These are phyloP conservation scores for Leptoclinus maculatus DNA, from an alignment of 2,797 vertebrate genomes.

Conservation along the genomic window DNA sequence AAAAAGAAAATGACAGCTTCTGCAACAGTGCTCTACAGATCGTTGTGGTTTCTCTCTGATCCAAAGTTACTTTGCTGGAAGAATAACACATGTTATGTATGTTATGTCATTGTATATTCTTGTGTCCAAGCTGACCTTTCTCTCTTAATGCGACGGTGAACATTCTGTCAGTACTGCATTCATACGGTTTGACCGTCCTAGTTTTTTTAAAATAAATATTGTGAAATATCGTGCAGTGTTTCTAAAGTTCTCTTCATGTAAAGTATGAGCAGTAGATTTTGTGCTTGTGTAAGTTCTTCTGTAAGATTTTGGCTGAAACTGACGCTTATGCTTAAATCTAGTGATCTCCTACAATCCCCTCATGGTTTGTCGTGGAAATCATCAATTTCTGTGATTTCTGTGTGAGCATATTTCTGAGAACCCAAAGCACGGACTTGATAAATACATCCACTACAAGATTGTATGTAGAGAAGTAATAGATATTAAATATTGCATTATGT, in stretches of 20 bases:
- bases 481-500: neutral
- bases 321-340: constrained; percentile 10
- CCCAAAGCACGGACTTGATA: constrained; percentile 6
- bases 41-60: constrained; percentile 14
- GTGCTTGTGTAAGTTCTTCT: constrained; percentile 10
- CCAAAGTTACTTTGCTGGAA: constrained; percentile 11
- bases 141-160: constrained; percentile 28
- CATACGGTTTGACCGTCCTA: constrained; percentile 15
- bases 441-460: neutral
- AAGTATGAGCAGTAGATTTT: constrained; percentile 7
- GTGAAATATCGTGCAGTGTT: constrained; percentile 8
- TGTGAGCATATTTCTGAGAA: neutral
- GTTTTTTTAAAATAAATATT: neutral
- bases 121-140: constrained; percentile 46
- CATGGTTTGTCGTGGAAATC: constrained; percentile 23
- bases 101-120: constrained; percentile 13
- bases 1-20: constrained; percentile 37
- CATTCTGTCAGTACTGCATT: constrained; percentile 12
- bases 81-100: constrained; percentile 3
- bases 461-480: neutral
- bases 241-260: constrained; percentile 8
- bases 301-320: constrained; percentile 16
- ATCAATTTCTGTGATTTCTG: constrained; percentile 16
- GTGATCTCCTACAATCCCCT: constrained; percentile 19
- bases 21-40: constrained; percentile 9